A percentile compares a stretch with the other conserved stretches of the same genome.
Conservation (phyloP, 2,888 invertebrate species). For the Therioaphis trifolii region DNA sequence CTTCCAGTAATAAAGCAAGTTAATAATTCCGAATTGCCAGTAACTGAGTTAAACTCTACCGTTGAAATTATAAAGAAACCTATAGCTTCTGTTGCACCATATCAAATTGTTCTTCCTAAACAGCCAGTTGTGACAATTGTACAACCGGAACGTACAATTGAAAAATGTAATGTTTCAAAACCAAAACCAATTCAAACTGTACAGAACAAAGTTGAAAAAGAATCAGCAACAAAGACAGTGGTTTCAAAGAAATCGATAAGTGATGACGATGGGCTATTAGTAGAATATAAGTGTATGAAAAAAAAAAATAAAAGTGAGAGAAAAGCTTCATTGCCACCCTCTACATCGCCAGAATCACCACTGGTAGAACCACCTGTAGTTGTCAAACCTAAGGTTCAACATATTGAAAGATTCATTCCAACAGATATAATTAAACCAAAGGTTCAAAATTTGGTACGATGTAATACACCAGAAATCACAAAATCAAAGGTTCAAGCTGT, state of each 20-base stretch:
- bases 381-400: conserved; percentile 30
- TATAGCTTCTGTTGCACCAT: conserved; percentile 59
- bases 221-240: background rate
- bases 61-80: conserved; percentile 42
- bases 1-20: conserved; percentile 46
- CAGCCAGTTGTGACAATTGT: conserved; percentile 29
- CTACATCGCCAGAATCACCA: conserved; percentile 7
- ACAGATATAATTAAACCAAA: conserved; percentile 6
- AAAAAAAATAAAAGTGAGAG: conserved; percentile 52
- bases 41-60: background rate
- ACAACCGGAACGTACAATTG: conserved; percentile 26
- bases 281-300: conserved; percentile 55
- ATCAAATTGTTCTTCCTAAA: conserved; percentile 60
- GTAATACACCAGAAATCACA: background rate
- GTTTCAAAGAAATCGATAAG: conserved; percentile 45
- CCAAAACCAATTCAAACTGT: conserved; percentile 23
- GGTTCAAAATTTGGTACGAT: background rate
- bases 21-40: conserved; percentile 18
- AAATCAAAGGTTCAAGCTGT: conserved; percentile 33
- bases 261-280: conserved; percentile 52
- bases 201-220: conserved; percentile 57
- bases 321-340: conserved; percentile 20
- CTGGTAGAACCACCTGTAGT: background rate
- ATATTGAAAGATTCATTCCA: background rate
- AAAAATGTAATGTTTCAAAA: conserved; percentile 38